A percentile compares a stretch with the other conserved stretches of the same genome.
Conservation (phyloP, 2,888 invertebrate species). For the Melanostoma mellinum region DNA sequence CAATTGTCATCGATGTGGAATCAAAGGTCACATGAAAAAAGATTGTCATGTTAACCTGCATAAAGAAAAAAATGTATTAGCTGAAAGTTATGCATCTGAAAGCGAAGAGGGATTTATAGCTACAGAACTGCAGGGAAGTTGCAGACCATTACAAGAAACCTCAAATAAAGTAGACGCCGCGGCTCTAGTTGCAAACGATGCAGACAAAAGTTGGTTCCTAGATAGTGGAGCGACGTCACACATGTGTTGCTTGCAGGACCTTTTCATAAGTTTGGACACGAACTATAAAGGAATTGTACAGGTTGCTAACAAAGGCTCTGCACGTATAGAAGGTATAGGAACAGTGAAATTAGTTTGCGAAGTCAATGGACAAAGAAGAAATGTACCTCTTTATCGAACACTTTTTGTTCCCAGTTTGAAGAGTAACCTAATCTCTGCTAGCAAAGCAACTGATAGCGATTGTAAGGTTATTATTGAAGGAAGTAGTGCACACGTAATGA, state of each 20-base stretch:
- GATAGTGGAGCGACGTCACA: conserved; percentile 29
- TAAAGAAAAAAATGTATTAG: too few relatives aligned
- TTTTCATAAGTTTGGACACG: background rate
- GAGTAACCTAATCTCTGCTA: background rate
- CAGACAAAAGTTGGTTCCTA: background rate
- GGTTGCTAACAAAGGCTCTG: conserved; percentile 2
- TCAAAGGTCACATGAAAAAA: too few relatives aligned
- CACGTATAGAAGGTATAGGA: conserved; percentile 6
- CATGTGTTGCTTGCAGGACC: background rate
- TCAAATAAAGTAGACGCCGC: too few relatives aligned
- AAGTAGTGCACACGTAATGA: background rate
- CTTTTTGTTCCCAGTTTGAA: conserved; percentile 8
- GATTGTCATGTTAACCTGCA: too few relatives aligned
- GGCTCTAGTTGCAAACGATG: too few relatives aligned
- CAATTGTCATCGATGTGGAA: too few relatives aligned
- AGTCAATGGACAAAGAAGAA: conserved; percentile 3
- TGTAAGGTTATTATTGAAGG: background rate
- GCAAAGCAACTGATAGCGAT: background rate
- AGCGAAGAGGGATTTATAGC: too few relatives aligned
- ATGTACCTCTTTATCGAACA: conserved; percentile 3
- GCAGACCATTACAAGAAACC: too few relatives aligned
- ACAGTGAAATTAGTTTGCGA: background rate
- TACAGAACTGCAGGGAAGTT: too few relatives aligned
- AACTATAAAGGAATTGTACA: background rate
- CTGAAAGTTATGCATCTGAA: too few relatives aligned